Evolutionary conservation across 2,113 vertebrate genomes (phyloP).

Genomic region (Fulica atra): DNA sequence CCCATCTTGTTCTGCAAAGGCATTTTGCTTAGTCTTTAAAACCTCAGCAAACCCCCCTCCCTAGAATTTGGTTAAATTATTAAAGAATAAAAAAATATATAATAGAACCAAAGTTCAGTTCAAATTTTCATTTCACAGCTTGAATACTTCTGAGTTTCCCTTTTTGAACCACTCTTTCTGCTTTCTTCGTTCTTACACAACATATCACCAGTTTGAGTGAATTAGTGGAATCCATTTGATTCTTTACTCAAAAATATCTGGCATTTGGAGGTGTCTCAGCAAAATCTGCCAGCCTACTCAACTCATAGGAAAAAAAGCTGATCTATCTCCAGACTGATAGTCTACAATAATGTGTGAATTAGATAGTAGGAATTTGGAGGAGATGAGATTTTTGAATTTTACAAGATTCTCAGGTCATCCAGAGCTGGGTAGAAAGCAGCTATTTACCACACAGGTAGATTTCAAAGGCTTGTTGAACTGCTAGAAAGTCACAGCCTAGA

Average conservation of each 20-base stretch:
- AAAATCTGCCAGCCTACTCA: background rate
- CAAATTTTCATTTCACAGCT: background rate
- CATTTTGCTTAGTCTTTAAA: background rate
- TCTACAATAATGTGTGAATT: background rate
- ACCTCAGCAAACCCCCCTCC: background rate
- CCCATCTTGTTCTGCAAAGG: background rate
- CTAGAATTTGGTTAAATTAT: background rate
- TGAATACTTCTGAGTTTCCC: background rate
- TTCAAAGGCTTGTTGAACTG: background rate
- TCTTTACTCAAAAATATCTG: background rate
- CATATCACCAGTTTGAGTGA: background rate
- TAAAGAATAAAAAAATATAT: background rate
- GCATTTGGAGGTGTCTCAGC: background rate
- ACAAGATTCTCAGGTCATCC: background rate
- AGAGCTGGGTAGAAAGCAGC: background rate
- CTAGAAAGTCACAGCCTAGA: background rate
- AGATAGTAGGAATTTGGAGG: background rate
- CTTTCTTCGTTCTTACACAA: background rate
- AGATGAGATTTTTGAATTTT: background rate
- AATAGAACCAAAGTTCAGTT: background rate
- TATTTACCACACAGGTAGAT: background rate
- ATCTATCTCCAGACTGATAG: background rate
- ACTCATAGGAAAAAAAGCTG: background rate
- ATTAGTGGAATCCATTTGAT: background rate
- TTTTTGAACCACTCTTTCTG: background rate